Percentiles rank a stretch among this genome's conserved stretches.
Conservation (phyloP, 2,113 vertebrate species). For the Hypocryptadius cinnamomeus region DNA sequence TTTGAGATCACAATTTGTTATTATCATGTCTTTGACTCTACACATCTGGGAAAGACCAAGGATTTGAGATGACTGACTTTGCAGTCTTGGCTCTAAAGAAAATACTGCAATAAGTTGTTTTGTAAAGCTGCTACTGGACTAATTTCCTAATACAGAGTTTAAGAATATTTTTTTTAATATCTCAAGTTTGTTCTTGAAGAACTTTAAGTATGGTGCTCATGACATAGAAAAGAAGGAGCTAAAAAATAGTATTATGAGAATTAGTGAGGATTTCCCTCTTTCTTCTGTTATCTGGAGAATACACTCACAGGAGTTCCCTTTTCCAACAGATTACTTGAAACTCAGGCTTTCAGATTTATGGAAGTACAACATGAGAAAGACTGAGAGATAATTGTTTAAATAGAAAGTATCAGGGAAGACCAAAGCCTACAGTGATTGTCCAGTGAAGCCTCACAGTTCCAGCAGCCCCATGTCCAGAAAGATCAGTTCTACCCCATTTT, state of each 20-base stretch:
- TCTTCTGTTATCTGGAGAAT: background rate
- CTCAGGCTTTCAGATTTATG: background rate
- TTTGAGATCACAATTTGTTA: background rate
- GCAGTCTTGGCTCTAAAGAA: background rate
- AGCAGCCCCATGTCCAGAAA: background rate
- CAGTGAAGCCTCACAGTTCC: background rate
- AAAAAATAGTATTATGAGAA: background rate
- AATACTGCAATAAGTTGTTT: background rate
- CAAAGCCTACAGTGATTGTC: background rate
- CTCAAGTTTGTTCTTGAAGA: background rate
- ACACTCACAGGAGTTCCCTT: background rate
- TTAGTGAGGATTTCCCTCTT: background rate
- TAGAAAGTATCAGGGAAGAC: background rate
- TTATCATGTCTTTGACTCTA: background rate
- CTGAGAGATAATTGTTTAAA: background rate
- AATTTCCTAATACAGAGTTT: background rate
- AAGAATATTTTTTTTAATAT: background rate
- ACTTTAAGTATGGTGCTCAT: background rate
- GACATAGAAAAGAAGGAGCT: background rate
- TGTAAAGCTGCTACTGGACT: background rate
- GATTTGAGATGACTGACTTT: background rate
- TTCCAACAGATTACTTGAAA: background rate
- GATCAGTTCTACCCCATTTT: background rate
- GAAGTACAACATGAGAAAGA: background rate
- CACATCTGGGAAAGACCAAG: background rate